A percentile compares a stretch with the other conserved stretches of the same genome.
phyloP scores from a whole-genome alignment of 2,797 vertebrate species.

The Monodelphis domestica region DNA sequence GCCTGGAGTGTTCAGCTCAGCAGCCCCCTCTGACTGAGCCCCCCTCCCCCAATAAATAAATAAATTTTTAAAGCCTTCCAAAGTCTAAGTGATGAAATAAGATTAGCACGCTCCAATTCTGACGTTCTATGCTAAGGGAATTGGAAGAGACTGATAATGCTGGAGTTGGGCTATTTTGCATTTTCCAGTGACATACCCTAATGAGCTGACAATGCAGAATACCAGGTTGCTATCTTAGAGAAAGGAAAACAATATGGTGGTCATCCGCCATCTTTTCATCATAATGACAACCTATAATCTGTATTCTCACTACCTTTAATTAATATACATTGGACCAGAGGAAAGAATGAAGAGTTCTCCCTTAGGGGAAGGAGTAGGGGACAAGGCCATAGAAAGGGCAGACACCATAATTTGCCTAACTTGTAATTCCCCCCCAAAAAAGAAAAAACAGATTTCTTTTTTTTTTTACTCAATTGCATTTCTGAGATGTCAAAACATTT shows the following conservation, averaged over 20 bases:
- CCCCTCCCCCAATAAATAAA: constrained; percentile 52
- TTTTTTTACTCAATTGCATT: background rate
- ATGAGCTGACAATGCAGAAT: constrained; percentile 61
- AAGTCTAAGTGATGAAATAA: constrained; percentile 37
- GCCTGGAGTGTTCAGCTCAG: constrained; percentile 32
- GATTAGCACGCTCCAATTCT: constrained; percentile 49
- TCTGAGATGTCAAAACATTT: background rate
- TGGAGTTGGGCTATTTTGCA: constrained; percentile 47
- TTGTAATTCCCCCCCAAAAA: background rate
- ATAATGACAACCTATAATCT: constrained; percentile 46
- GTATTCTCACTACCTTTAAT: constrained; percentile 39
- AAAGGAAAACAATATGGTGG: constrained; percentile 69
- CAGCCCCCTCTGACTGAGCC: constrained; percentile 51
- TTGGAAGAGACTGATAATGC: constrained; percentile 19
- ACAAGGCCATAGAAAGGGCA: background rate
- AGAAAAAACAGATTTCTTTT: background rate
- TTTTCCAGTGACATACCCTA: constrained; percentile 69
- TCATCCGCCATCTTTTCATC: constrained; percentile 59
- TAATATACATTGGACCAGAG: constrained; percentile 22
- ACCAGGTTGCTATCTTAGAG: constrained; percentile 58
- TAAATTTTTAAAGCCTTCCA: background rate
- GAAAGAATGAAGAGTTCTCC: background rate
- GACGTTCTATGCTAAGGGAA: constrained; percentile 50
- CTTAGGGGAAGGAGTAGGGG: background rate
- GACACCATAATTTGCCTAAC: background rate